Evolutionary conservation across 2,797 vertebrate genomes (phyloP), one percentile per base, ranked within the genome.

Genomic region (Clarias platycephalus): DNA sequence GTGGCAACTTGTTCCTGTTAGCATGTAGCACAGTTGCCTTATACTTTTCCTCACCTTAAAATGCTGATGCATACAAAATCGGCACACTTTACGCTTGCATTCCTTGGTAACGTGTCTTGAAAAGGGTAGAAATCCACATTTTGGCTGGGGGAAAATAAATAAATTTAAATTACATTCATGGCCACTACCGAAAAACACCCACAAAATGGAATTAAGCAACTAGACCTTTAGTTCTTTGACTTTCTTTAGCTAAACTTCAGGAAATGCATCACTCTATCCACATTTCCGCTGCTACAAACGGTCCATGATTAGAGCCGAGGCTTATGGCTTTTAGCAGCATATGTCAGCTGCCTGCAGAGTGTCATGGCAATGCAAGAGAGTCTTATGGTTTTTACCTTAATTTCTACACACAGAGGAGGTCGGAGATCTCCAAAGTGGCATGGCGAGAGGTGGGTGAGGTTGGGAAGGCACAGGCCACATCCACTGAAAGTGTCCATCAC

Each of bases 61-160:
- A 92, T 97, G 97, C 91, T 99, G 98, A 92, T 99, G 97, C 97
- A 99, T 98, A 91, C 98, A 99, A 92, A 97, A 99, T 64, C 98
- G 96, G 89, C 98, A 99, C 89, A 98, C 96, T 91, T 95, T 97
- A 88, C 94, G 95, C 91, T 99, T 99, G 89, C 98, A 93, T 89
- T 98, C 98, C 88, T 97, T 97, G 9, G 96, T 96, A 86, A 98
- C 94, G 8, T 96, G 95, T 90, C 95, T 95, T 53, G 97, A 96
- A 84, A 95, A 96, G 22, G 98, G 98, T 88, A 99, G 93, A 93
- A 99, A 99, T 49, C 98, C 98, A 92, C 98, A 99, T 90, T 99
- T 99, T 57, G 98, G 97, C 98, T 99, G 90, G 37, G 34, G 9
- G 24, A 3, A 72, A 53, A 6, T 44, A 58, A 34, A 75, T 4